Evolutionary conservation across 2,113 vertebrate species (phyloP).

Genomic region (Dicerorhinus sumatrensis): DNA sequence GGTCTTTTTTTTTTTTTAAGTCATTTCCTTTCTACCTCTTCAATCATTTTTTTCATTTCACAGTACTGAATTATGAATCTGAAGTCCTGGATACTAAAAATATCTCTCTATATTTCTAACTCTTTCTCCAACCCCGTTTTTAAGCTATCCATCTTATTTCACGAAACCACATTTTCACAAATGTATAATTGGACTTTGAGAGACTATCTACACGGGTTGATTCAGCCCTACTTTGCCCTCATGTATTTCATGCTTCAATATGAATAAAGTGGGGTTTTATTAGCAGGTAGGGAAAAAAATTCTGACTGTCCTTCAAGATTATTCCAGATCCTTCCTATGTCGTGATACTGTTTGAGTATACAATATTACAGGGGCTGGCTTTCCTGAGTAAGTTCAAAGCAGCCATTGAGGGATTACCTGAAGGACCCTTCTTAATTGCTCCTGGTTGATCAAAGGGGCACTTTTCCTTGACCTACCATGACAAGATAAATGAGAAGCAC

Average conservation of each 20-base stretch:
- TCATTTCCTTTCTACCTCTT: slow-evolving; percentile 76
- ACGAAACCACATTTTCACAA: slow-evolving; percentile 72
- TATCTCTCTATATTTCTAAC: slow-evolving; percentile 73
- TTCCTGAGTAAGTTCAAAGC: slow-evolving; percentile 67
- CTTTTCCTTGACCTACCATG: not conserved
- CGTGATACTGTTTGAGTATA: not conserved
- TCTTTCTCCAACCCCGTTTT: slow-evolving; percentile 72
- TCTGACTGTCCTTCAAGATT: slow-evolving; percentile 12
- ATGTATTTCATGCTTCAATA: not conserved
- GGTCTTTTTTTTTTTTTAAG: slow-evolving; percentile 36
- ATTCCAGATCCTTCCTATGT: slow-evolving; percentile 40
- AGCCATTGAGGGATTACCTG: not conserved
- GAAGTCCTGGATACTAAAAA: slow-evolving; percentile 83
- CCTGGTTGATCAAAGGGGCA: not conserved
- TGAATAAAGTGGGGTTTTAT: not conserved
- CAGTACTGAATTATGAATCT: slow-evolving; percentile 86
- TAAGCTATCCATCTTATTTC: slow-evolving; percentile 73
- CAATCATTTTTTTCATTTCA: slow-evolving; percentile 80
- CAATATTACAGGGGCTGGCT: not conserved
- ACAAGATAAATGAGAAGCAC: not conserved
- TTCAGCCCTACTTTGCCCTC: not conserved
- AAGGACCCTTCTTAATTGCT: not conserved
- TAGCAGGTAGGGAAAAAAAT: not conserved
- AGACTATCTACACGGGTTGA: not conserved
- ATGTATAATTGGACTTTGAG: slow-evolving; percentile 48